Evolutionary conservation across 2,113 vertebrate genomes (phyloP).

Genomic region (Amazona guildingii): DNA sequence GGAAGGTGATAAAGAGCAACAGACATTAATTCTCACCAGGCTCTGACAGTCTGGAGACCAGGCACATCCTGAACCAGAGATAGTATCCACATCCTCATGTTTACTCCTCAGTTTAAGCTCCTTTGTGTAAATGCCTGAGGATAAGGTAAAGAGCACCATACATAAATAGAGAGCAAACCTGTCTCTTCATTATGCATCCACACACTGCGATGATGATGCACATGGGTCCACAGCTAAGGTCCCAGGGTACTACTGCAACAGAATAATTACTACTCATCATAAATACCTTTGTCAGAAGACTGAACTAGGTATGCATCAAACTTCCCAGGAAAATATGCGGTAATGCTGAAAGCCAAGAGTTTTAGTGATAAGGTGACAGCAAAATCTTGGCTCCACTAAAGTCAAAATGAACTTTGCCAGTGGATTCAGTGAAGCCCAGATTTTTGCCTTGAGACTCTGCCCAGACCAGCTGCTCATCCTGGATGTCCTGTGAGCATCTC

Average conservation of each 20-base stretch:
- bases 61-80: background rate
- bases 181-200: constrained; percentile 18
- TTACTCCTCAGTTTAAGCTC: background rate
- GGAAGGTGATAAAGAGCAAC: background rate
- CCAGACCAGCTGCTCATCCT: constrained; percentile 29
- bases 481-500: background rate
- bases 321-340: constrained; percentile 4
- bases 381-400: constrained; percentile 24
- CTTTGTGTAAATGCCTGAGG: background rate
- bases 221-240: background rate
- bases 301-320: constrained; percentile 8
- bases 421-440: background rate
- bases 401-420: constrained; percentile 24
- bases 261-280: constrained; percentile 7
- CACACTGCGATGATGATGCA: background rate
- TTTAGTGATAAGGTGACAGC: constrained; percentile 24
- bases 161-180: constrained; percentile 21
- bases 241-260: background rate
- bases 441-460: constrained; percentile 35
- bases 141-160: background rate
- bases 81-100: background rate
- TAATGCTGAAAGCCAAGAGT: constrained; percentile 5
- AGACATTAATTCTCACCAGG: background rate
- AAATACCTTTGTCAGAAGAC: constrained; percentile 24
- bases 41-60: background rate